Evolutionary conservation across 2,113 vertebrate genomes (phyloP), one percentile per base, ranked within the genome.

Genomic region (Tetraodon nigroviridis): DNA sequence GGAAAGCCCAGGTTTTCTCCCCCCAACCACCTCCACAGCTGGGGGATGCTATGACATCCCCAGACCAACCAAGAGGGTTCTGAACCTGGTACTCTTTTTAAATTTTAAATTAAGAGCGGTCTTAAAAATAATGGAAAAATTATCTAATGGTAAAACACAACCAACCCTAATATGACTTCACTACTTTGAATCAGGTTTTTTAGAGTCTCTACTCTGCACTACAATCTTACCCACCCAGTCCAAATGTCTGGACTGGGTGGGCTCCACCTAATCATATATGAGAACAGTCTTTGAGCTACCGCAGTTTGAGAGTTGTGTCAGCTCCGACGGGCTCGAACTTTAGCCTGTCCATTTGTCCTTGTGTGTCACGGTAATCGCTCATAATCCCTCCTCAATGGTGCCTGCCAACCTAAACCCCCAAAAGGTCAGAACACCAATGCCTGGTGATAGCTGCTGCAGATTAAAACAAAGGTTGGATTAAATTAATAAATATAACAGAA

Each of bases 301-400:
- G 61, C 21, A 37, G 40, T 18, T 44, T 3, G 19, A 22, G 45
- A 56, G 48, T 44, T 32, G 45, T 19, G 20, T 62, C 14, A 58
- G 13, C 29, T 67, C 37, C 48, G 18, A 7, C 37, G 46, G 27
- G 42, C 16, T 42, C 58, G 46, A 27, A 53, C 56, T 57, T 14
- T 3, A 62, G 41, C 51, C 41, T 48, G 18, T 51, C 41, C 51
- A 12, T 47, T 55, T 67, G 16, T 22, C 46, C 29, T 62, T 21
- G 21, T 16, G 40, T 62, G 55, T 74, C 62, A 45, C 56, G 61
- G 12, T 65, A 48, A 70, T 56, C 61, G 1, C 54, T 62, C 41
- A 48, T 57, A 64, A 59, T 59, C 51, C 45, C 12, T 49, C 48
- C 40, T 51, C 55, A 32, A 19, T 67, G 47, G 18, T 14, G 16